Percentiles rank a stretch among this genome's conserved stretches.
Evolutionary conservation across 2,797 vertebrate genomes (phyloP).

Genomic region (Nannoperca obscura): DNA sequence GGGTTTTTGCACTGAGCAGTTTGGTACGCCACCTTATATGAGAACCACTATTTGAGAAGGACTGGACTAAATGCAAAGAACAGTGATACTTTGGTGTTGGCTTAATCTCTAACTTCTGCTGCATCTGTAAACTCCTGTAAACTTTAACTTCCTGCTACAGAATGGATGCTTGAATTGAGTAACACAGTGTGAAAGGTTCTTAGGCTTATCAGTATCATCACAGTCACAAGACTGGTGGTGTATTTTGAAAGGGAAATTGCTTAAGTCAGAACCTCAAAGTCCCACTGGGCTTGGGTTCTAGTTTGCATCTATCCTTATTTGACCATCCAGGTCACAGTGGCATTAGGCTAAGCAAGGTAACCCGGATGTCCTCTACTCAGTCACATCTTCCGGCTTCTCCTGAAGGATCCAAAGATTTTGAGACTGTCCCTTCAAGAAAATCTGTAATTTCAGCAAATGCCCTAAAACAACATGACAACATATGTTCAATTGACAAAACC

Average conservation of each 20-base stretch:
- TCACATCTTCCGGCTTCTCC: not conserved
- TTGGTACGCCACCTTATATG: no score
- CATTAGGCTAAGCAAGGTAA: not conserved
- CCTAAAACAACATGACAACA: not conserved
- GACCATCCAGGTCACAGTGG: not conserved
- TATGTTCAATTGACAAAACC: not conserved
- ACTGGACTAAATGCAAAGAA: conserved; percentile 14
- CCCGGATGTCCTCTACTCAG: not conserved
- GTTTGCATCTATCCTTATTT: conserved; percentile 14
- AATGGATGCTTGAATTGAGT: not conserved
- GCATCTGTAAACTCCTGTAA: not conserved
- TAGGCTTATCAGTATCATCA: not conserved
- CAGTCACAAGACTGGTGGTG: not conserved
- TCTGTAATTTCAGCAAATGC: not conserved
- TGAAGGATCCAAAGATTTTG: not conserved
- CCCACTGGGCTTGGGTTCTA: conserved; percentile 1
- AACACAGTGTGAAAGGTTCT: not conserved
- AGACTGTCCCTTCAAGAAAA: not conserved
- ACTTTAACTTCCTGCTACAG: not conserved
- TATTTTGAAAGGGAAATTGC: not conserved
- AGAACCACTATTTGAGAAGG: no score
- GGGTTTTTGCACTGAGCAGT: no score
- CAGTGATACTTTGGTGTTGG: conserved; percentile 3
- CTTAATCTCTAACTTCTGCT: not conserved
- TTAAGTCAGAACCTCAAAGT: not conserved